These are phyloP conservation scores for Coptodon bakossiorum DNA, from an alignment of 2,113 vertebrate species.

Conservation along the genomic window DNA sequence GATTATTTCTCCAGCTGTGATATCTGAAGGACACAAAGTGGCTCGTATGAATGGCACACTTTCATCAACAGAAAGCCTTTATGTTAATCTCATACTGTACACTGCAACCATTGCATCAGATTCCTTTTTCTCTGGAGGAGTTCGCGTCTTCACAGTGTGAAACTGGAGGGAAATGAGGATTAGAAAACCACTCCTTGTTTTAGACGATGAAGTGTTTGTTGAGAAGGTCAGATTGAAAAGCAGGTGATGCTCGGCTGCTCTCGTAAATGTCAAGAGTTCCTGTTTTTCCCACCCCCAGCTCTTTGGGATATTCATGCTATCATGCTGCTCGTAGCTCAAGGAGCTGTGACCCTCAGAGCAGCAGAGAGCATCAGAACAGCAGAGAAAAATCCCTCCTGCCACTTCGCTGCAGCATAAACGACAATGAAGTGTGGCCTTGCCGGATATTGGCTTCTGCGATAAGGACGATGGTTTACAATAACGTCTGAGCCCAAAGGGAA, in stretches of 20 bases:
- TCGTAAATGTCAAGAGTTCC: constrained; percentile 26
- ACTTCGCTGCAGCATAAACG: not conserved
- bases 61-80: not conserved
- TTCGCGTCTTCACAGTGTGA: rapidly evolving
- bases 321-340: not conserved
- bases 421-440: not conserved
- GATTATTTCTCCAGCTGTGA: not conserved
- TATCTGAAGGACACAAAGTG: not conserved
- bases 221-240: constrained; percentile 27
- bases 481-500: not conserved
- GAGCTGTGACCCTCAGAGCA: not conserved
- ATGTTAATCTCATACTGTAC: not conserved
- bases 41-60: not conserved
- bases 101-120: not conserved
- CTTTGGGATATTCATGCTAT: not conserved
- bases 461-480: not conserved
- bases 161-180: not conserved
- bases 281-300: not conserved
- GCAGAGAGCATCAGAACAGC: not conserved
- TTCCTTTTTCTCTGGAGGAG: not conserved
- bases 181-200: not conserved
- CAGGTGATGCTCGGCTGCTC: not conserved
- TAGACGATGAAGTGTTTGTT: not conserved
- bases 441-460: constrained; percentile 9
- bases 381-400: not conserved